Evolutionary conservation across 1,140 invertebrate species (phyloP), one percentile per base, ranked within the genome.

Genomic region (Heliconius hewitsoni): DNA sequence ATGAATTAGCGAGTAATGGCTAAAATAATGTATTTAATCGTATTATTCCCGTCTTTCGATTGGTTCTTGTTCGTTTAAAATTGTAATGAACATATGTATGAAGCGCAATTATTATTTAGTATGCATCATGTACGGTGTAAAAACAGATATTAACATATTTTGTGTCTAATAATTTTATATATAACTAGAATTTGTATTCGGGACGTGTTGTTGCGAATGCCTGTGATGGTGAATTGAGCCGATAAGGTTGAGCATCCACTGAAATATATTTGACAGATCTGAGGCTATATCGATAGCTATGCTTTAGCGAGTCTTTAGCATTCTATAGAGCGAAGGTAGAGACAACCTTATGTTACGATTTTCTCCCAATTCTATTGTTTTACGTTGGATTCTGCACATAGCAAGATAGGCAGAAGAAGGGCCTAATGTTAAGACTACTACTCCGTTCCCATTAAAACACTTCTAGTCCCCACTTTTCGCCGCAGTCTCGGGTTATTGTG

Each of bases 151-250:
- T 76, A 46, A 71, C 39, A 76, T 19, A 52, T 52, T 76, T 71
- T 39, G 71, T 70, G 39, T 23, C 55, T 76, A 76, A 66, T 76
- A 46, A 76, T 50, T 70, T 76, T 18, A 71, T 71, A 52, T 71
- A 50, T 66, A 30, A 76, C 60, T 76, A 76, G 23, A 39, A 27
- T 76, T 76, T 70, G 74, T 76, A 76, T 76, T 76, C 74, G 46
- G 60, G 2, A 19, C 60, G 60, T 66, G 74, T 76, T 76, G 74
- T 50, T 50, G n/a, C 1, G 23, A 46, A 71, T 76, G 70, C 57
- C 27, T 50, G 30, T 76, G n/a, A 70, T 76, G 74, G 71, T 71
- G 60, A 76, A 76, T 76, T 76, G 66, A 76, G 60, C 39, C 8
- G 60, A 50, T 76, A 76, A 71, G 60, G 30, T 66, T 46, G 19